Evolutionary conservation across 2,888 invertebrate species (phyloP).

Genomic region (Boloria selene): DNA sequence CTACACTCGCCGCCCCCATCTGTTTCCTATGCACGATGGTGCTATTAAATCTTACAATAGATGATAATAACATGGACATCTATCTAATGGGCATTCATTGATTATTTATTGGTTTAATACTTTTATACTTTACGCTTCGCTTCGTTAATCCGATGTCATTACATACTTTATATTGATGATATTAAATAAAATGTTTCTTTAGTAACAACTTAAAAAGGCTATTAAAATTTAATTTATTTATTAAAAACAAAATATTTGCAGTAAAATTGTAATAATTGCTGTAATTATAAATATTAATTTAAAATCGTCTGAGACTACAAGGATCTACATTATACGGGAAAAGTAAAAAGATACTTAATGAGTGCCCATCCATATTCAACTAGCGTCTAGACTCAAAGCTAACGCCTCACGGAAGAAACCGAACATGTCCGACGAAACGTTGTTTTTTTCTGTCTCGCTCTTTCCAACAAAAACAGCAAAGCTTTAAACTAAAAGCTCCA

Average conservation of each 20-base stretch:
- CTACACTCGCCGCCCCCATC: conserved; percentile 67
- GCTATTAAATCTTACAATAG: conserved; percentile 55
- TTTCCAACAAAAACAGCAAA: conserved; percentile 64
- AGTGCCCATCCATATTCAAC: conserved; percentile 49
- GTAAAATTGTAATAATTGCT: too few species aligned
- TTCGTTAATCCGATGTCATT: too few species aligned
- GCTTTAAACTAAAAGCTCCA: conserved; percentile 55
- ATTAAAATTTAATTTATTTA: too few species aligned
- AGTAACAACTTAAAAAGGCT: too few species aligned
- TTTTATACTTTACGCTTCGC: too few species aligned
- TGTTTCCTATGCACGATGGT: conserved; percentile 51
- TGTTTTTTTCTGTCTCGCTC: conserved; percentile 69
- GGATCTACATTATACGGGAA: neutral
- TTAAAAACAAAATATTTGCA: too few species aligned
- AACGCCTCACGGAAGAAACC: conserved; percentile 59
- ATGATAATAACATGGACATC: conserved; percentile 56
- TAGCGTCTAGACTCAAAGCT: conserved; percentile 55
- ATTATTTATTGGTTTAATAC: too few species aligned
- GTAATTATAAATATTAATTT: too few species aligned
- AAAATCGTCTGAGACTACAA: neutral
- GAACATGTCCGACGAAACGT: conserved; percentile 66
- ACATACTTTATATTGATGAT: too few species aligned
- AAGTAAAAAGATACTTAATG: conserved; percentile 9
- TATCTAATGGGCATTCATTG: conserved; percentile 15
- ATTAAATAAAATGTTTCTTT: too few species aligned